A percentile compares a stretch with the other conserved stretches of the same genome.
Evolutionary conservation across 2,797 vertebrate genomes (phyloP).

Genomic region (Tragelaphus oryx): DNA sequence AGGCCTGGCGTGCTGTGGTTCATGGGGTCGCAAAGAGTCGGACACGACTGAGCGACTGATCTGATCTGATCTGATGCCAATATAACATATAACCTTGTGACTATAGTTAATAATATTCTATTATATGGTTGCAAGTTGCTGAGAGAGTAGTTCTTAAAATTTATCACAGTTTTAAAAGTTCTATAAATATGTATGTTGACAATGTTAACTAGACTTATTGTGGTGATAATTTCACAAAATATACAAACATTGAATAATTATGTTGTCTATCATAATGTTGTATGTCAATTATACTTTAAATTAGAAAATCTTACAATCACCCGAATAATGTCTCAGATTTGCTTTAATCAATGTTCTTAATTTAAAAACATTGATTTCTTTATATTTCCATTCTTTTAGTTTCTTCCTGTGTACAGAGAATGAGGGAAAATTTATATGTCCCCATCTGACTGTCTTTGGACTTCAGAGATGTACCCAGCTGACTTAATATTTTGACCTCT

Average conservation of each 20-base stretch:
- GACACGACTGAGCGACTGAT: no score
- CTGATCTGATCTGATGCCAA: no score
- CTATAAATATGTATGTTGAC: background rate
- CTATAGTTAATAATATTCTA: background rate
- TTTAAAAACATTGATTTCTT: background rate
- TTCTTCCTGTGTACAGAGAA: no score
- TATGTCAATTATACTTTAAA: background rate
- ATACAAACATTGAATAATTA: background rate
- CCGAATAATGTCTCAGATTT: background rate
- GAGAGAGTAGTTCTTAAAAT: background rate
- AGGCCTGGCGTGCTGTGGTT: no score
- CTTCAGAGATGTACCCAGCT: background rate
- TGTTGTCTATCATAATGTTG: background rate
- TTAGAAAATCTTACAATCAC: background rate
- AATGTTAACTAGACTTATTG: background rate
- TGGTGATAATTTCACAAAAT: background rate
- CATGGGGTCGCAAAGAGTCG: no score
- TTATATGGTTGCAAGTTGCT: background rate
- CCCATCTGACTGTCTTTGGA: background rate
- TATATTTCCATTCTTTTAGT: background rate
- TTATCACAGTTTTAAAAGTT: background rate
- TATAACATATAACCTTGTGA: background rate
- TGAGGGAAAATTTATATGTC: background rate
- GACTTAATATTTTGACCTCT: background rate
- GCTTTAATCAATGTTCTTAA: background rate